Base-by-base conservation (phyloP, 2,888 invertebrate genomes). In the Xanthia togata region DNA sequence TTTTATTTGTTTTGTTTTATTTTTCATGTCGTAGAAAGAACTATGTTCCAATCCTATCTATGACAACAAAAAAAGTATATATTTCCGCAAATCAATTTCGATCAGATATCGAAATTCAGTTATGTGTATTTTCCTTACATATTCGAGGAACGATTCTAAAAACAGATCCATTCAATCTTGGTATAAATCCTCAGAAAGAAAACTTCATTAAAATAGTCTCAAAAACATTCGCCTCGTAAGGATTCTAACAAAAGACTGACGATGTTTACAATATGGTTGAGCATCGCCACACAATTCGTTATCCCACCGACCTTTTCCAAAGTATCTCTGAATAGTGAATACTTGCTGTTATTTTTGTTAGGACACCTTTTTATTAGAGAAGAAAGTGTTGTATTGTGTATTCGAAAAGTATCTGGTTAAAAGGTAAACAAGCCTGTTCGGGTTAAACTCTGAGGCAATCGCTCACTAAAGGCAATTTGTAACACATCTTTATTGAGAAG, bases 221-320 rank as follows among this genome's bases (percentile, higher is more conserved):
- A 17, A 55, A 68, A 57, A 55, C 41, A 55, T 44, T 50, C 17
- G 23, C 38, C 17, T 60, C 41, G 35, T 67, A 35, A 53, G 62
- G 44, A 2, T 26, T 44, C 31, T 41, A 59, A 85, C 72, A 67
- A 85, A 71, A 64, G 59, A 44, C 12, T 59, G 73, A 47, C 53
- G 20, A 26, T 50, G n/a, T 53, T 11, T 35, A 70, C 26, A 72
- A 50, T 59, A 65, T 35, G 12, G 26, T 38, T 31, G 67, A 82
- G 70, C 38, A 31, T 73, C 38, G 31, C 81, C 53, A 75, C 41
- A 59, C 12, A 63, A 60, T 82, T 83, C 85, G 72, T 83, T 85
- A 83, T 83, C 85, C 76, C 57, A 6, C 20, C 38, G 41, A 70
- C 77, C 77, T 73, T 76, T 57, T 47, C n/a, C 68, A 11, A 70